Conservation (phyloP, 2,888 invertebrate species). For the Spatulosminthurus flaviceps region DNA sequence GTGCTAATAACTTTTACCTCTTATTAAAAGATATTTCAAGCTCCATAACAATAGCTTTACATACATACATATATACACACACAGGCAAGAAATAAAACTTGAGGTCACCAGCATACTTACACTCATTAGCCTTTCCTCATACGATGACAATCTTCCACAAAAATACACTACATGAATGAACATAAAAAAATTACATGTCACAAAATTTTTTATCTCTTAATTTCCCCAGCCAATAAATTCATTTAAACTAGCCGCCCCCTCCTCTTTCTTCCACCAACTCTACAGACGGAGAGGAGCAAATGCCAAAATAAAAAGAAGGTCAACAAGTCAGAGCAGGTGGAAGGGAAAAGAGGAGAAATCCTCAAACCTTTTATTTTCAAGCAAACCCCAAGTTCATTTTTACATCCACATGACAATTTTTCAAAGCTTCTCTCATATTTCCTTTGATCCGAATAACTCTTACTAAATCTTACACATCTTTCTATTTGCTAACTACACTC, state of each 20-base stretch:
- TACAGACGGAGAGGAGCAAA: no score
- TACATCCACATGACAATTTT: no score
- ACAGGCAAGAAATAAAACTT: neutral
- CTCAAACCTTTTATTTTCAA: no score
- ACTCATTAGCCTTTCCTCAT: neutral
- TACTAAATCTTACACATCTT: no score
- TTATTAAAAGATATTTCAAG: conserved; percentile 10
- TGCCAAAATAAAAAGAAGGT: neutral
- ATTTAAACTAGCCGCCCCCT: neutral
- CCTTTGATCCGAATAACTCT: no score
- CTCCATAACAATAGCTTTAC: no score
- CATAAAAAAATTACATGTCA: no score
- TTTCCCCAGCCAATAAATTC: no score
- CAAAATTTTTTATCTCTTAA: neutral
- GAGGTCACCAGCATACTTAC: neutral
- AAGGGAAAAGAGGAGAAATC: neutral
- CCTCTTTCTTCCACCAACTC: no score
- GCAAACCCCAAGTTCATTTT: no score
- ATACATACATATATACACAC: neutral
- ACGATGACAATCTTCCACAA: neutral
- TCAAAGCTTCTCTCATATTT: no score
- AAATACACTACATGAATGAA: neutral
- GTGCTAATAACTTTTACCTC: conserved; percentile 10
- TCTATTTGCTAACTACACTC: no score
- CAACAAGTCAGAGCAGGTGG: neutral